These are phyloP conservation scores for Drosophila planitibia DNA, from an alignment of 2,888 invertebrate genomes.

Conservation along the genomic window DNA sequence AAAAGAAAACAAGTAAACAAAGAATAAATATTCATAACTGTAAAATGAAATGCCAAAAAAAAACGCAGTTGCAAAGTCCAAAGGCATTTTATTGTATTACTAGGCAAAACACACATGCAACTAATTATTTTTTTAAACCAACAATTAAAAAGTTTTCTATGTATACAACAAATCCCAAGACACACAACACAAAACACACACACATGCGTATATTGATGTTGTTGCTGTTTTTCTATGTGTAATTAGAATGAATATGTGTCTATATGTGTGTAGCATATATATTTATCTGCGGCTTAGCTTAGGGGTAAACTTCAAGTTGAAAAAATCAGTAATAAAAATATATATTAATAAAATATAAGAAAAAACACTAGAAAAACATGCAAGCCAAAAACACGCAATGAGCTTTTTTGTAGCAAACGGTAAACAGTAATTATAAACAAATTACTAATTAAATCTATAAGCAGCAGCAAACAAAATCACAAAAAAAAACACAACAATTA, in stretches of 20 bases:
- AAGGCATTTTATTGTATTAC: slow-evolving; percentile 29
- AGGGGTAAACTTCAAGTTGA: slow-evolving; percentile 18
- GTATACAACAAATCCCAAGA: slow-evolving; percentile 33
- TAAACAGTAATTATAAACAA: slow-evolving; percentile 44
- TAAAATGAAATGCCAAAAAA: slow-evolving; percentile 35
- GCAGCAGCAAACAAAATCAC: slow-evolving; percentile 16
- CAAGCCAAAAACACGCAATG: slow-evolving; percentile 52
- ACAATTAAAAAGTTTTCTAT: slow-evolving; percentile 36
- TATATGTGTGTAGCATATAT: slow-evolving; percentile 62
- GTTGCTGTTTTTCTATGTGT: slow-evolving; percentile 45
- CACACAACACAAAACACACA: slow-evolving; percentile 22
- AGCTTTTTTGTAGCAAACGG: slow-evolving; percentile 66
- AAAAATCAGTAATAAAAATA: slow-evolving; percentile 11
- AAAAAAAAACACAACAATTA: slow-evolving; percentile 20
- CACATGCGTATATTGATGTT: slow-evolving; percentile 50
- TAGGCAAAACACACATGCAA: slow-evolving; percentile 30
- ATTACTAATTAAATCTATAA: slow-evolving; percentile 41
- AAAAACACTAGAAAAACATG: slow-evolving; percentile 26
- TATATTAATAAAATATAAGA: slow-evolving; percentile 17
- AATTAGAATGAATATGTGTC: slow-evolving; percentile 42
- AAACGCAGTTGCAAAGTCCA: slow-evolving; percentile 50
- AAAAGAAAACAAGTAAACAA: slow-evolving; percentile 16
- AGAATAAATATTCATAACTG: slow-evolving; percentile 36
- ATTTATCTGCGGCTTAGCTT: slow-evolving; percentile 57
- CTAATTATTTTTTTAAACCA: slow-evolving; percentile 51